Base-by-base conservation (phyloP, 2,113 vertebrate genomes). In the Notothenia rossii region DNA sequence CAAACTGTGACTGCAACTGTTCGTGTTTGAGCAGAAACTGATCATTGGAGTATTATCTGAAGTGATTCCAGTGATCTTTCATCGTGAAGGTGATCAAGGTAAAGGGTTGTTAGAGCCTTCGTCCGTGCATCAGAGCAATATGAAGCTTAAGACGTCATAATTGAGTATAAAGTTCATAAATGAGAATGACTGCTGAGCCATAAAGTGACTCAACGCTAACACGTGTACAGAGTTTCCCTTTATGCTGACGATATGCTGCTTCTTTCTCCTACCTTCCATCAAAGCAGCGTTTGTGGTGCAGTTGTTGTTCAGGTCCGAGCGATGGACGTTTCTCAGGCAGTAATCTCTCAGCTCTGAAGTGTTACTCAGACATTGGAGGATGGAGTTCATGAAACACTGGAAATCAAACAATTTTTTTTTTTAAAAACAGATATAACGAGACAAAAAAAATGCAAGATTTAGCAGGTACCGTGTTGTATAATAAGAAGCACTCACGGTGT, bases 311-410 rank as follows among this genome's bases (percentile, higher is more conserved):
- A 98, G 95, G 86, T 99, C 98, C 7, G 94, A 91, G 77, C 93
- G 77, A 70, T 98, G 96, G 20, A 95, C 83, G 93, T 95, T 96
- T 73, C 96, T 96, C 80, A 99, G 94, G 91, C 98, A 99, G 86
- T 98, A 99, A 81, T 99, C 98, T 50, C 97, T 93, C 90, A 99
- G 93, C 83, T 98, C 98, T 3, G 95, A 94, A 17, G 97, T 99
- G 92, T 98, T 98, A 77, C 98, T 99, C 91, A 99, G 94, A 93
- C 98, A 99, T 88, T 99, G 98, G 14, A 99, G 96, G 87, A 99
- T 97, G 71, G 97, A 98, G 96, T 99, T 99, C 97, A 99, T 99
- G 92, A 99, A 99, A 91, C 98, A 99, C 97, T 98, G 91, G 20
- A 18, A 64, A 79, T 7, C 12, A 49, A 1, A 63, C 12, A 50